phyloP scores from a whole-genome alignment of 2,888 invertebrate genomes.

The Drosophila prolongata region DNA sequence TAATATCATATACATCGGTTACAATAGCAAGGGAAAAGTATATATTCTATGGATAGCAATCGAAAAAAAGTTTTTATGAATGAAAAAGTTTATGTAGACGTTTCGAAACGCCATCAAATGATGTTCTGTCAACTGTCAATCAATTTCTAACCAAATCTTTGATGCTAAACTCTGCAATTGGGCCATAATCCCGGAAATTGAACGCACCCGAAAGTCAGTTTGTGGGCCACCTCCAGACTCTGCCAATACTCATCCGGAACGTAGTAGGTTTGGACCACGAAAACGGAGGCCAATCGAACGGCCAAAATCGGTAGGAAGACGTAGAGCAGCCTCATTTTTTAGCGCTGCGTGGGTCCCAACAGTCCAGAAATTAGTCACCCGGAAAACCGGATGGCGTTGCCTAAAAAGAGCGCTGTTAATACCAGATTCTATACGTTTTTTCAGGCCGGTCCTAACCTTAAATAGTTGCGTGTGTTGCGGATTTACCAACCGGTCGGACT shows the following conservation, averaged over 20 bases:
- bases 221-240: conserved; percentile 96
- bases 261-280: conserved; percentile 93
- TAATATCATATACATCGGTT: no score
- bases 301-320: conserved; percentile 85
- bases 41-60: neutral
- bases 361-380: conserved; percentile 15
- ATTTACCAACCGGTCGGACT: conserved; percentile 47
- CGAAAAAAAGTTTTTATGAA: neutral
- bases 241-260: conserved; percentile 99
- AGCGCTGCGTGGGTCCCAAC: conserved; percentile 26
- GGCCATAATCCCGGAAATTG: neutral
- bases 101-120: neutral
- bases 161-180: neutral
- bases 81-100: neutral
- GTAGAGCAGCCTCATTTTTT: conserved; percentile 84
- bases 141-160: neutral
- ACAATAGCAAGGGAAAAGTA: no score
- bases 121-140: neutral
- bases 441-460: conserved; percentile 63
- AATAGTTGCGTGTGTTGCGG: conserved; percentile 46
- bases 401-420: neutral
- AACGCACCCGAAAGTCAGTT: conserved; percentile 89
- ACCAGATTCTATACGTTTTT: conserved; percentile 2
- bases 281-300: conserved; percentile 89
- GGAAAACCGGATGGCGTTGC: conserved; percentile 17